Base-by-base conservation (phyloP, 2,797 vertebrate species). In the Myiotriccus ornatus region DNA sequence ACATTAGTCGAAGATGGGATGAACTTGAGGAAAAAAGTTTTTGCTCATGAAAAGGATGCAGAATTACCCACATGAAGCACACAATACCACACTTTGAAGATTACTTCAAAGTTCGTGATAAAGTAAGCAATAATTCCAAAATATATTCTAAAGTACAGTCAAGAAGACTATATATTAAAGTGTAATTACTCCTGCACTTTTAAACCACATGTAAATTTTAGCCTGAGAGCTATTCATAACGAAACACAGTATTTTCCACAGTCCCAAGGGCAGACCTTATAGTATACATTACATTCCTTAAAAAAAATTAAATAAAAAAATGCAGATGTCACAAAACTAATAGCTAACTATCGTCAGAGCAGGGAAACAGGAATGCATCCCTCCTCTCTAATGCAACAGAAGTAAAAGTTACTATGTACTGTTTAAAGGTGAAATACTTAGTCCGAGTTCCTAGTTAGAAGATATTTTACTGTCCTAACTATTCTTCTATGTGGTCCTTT, bases 221-320 rank as follows among this genome's bases (percentile, higher is more conserved):
- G 39, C 64, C 83, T 88, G 91, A 44, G 52, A 96, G 97, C 94
- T 96, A 97, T 74, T 95, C 64, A 67, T 95, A 95, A 96, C 67
- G 67, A 59, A 90, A 91, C 37, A 81, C 73, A 87, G 35, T 60
- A 49, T 92, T 76, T 96, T 82, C 87, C 90, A 97, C 77, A 95
- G 64, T 96, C 78, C 73, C 87, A 93, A 95, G 60, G 93, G 86
- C 56, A 95, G 89, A 94, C 39, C 43, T 94, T 87, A 73, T 11
- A 84, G 35, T 22, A 63, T 22, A 86, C 4, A 57, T 34, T 60
- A 78, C 22, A 60, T 47, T 96, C 55, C 41, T 73, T 46, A 43
- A 83, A 60, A 47, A 84, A 68, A 39, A 83, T 49, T 79, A 39
- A 39, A 39, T 39, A 24, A 74, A 76, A 79, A 5, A 37, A 3